phyloP scores from a whole-genome alignment of 2,797 vertebrate genomes.

The Melopsittacus undulatus region DNA sequence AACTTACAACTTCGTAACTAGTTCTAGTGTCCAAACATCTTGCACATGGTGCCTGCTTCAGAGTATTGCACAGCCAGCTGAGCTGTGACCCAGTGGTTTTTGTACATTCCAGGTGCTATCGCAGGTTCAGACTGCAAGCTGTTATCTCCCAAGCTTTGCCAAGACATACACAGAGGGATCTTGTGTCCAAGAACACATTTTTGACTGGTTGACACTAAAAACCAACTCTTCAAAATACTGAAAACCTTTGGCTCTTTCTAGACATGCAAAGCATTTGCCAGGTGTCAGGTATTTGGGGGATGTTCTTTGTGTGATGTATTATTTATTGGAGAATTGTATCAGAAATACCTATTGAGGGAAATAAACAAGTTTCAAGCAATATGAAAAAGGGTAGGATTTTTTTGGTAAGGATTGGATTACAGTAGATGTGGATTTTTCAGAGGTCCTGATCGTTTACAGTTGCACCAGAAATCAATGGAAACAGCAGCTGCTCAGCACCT shows the following conservation, averaged over 20 bases:
- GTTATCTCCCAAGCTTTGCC: neutral
- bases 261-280: neutral
- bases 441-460: neutral
- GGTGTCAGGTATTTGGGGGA: neutral
- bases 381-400: neutral
- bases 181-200: neutral
- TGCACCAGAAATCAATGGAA: slow-evolving; percentile 20
- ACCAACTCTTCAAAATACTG: neutral
- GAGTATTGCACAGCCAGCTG: neutral
- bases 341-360: neutral
- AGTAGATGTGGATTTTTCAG: slow-evolving; percentile 16
- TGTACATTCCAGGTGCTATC: neutral
- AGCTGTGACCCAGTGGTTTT: neutral
- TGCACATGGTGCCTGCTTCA: neutral
- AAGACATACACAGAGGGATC: neutral
- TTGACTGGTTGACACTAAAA: neutral
- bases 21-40: neutral
- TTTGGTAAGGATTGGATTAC: neutral
- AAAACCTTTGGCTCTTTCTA: neutral
- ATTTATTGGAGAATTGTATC: slow-evolving; percentile 24
- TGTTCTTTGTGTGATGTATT: slow-evolving; percentile 1
- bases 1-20: neutral
- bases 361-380: neutral
- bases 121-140: neutral
- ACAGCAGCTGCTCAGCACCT: neutral